Percentiles rank a stretch among this genome's conserved stretches.
phyloP scores from a whole-genome alignment of 92 coral and sea anemone genomes.

The Phymanthus crucifer region DNA sequence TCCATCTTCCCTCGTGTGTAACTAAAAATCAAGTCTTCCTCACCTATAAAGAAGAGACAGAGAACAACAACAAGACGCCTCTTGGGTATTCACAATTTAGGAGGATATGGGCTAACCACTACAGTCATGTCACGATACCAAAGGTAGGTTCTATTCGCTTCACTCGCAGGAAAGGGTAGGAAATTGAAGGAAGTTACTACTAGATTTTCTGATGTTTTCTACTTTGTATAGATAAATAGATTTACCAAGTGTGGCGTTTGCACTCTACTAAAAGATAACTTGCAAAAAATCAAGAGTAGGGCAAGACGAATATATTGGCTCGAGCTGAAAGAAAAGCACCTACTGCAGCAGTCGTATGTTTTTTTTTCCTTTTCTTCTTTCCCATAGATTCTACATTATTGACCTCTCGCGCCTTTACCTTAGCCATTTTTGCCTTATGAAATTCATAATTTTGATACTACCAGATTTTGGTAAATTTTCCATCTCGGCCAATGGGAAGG shows the following conservation, averaged over 20 bases:
- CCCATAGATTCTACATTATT: neutral
- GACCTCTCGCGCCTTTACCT: neutral
- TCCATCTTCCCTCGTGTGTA: slow-evolving; percentile 8
- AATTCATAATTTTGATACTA: too few relatives aligned
- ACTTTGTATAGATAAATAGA: neutral
- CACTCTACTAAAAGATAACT: neutral
- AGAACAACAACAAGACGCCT: neutral
- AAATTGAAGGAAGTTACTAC: neutral
- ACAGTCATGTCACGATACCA: too few relatives aligned
- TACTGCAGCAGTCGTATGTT: neutral
- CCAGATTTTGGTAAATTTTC: too few relatives aligned
- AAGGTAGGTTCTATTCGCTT: too few relatives aligned
- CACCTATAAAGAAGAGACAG: neutral
- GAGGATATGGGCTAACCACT: slow-evolving; percentile 4
- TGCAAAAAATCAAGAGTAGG: neutral
- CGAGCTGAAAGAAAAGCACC: neutral
- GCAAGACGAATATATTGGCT: neutral
- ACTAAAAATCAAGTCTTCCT: neutral
- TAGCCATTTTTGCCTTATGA: neutral
- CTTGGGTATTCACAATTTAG: neutral
- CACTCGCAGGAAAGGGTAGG: neutral
- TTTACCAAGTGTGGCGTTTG: neutral
- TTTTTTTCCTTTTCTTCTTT: neutral
- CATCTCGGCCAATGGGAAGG: too few relatives aligned
- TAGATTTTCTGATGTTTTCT: neutral